These are phyloP conservation scores for Stigmatopora argus DNA, from an alignment of 2,113 vertebrate genomes.

Conservation along the genomic window DNA sequence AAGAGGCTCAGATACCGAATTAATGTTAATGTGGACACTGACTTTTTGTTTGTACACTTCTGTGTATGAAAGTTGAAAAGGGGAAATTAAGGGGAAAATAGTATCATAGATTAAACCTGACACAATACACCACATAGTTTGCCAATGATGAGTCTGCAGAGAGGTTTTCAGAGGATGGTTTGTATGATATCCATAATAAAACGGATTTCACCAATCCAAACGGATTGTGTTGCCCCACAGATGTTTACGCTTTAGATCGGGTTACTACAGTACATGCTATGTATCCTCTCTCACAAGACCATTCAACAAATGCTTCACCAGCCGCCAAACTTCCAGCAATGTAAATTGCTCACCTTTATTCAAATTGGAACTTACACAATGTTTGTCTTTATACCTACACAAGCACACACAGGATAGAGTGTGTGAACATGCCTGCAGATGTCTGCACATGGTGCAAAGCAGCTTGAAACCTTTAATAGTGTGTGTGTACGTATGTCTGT, in stretches of 20 bases:
- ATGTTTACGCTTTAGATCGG: neutral
- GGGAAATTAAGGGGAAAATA: too few relatives aligned
- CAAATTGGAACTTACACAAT: neutral
- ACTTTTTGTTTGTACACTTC: too few relatives aligned
- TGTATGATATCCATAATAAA: too few relatives aligned
- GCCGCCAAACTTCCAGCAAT: neutral
- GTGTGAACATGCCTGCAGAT: constrained; percentile 28
- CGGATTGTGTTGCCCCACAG: neutral
- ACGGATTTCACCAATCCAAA: neutral
- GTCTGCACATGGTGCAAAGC: constrained; percentile 42
- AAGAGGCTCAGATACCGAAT: too few relatives aligned
- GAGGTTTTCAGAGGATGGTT: too few relatives aligned
- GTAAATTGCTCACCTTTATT: constrained; percentile 10
- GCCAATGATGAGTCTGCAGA: too few relatives aligned
- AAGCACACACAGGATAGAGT: neutral
- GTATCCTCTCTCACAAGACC: neutral
- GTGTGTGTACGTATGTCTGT: constrained; percentile 16
- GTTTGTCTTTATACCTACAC: neutral
- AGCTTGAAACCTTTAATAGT: constrained; percentile 45
- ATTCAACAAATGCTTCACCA: constrained; percentile 11
- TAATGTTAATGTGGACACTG: too few relatives aligned
- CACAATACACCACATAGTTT: too few relatives aligned
- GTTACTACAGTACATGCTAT: neutral
- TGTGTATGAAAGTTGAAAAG: too few relatives aligned
- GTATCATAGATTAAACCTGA: too few relatives aligned